Base-by-base conservation (phyloP, 2,888 invertebrate genomes). In the Alloscopus bannaensis region DNA sequence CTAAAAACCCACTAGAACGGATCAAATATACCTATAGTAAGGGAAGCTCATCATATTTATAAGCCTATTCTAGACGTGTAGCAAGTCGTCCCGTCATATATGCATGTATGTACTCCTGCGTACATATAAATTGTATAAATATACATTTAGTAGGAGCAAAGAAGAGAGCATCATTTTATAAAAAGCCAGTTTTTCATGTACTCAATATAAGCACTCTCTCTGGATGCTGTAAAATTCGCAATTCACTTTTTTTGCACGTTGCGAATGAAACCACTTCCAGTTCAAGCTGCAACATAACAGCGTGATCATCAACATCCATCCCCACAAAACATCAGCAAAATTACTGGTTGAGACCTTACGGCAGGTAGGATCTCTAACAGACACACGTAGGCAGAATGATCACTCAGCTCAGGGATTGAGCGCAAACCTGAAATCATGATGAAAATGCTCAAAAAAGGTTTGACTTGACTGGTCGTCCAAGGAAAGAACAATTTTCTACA, bases 161-260 rank as follows among this genome's bases (percentile, higher is more conserved):
- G 60, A 69, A 68, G 64, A 68, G 65, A 42, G 62, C 55, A 64
- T 28, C 70, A 62, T 75, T 68, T 70, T 57, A 70, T 70, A 47
- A 77, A 77, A 77, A 77, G 77, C 77, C 77, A 77, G 77, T 77
- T 77, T 77, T 76, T 76, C 76, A 69, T 55, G 62, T 64, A 31
- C 57, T 64, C 36, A 69, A 55, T 64, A 77, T 77, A 77, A 77
- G 69, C 55, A 77, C 70, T 69, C 70, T 70, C 77, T 42, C 77
- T 77, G 77, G 77, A 77, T 77, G 77, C 76, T 76, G 77, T 77
- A 64, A 64, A 76, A 77, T 77, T 77, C 57, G 77, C 77, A 42
- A 77, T 64, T 77, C 57, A 77, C 76, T 69, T 77, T 77, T n/a
- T 75, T 77, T 77, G 77, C 77, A 77, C 77, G 62, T 64, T 77